phyloP scores from a whole-genome alignment of 2,888 invertebrate genomes.

The Pyrocoelia pectoralis region DNA sequence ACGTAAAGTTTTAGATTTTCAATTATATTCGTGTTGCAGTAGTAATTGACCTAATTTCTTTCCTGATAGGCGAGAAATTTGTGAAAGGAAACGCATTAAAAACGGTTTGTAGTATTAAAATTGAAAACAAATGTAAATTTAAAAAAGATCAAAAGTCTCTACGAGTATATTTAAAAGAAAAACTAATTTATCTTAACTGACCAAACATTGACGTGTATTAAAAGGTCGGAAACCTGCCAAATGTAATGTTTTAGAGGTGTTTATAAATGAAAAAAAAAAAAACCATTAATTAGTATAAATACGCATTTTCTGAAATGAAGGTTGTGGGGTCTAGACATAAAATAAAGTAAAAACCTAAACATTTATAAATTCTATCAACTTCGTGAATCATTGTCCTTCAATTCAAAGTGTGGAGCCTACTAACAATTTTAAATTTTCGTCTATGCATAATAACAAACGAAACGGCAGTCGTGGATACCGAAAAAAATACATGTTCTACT shows the following conservation, averaged over 20 bases:
- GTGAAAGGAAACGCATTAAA: no score
- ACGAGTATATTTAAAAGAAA: not conserved
- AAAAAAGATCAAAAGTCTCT: not conserved
- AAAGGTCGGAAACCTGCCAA: constrained; percentile 1
- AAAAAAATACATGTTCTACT: constrained; percentile 14
- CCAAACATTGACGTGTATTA: constrained; percentile 1
- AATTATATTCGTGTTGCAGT: no score
- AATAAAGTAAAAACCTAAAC: not conserved
- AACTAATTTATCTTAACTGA: not conserved
- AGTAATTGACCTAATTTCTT: no score
- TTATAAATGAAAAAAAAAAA: not conserved
- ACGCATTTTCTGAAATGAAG: not conserved
- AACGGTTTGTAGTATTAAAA: no score
- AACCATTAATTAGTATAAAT: not conserved
- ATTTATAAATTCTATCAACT: not conserved
- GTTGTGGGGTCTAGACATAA: not conserved
- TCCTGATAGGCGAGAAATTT: no score
- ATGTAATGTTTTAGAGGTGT: not conserved
- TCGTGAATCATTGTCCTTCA: not conserved
- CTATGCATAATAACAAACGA: not conserved
- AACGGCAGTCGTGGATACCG: no score
- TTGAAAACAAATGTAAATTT: no score
- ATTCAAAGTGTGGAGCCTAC: not conserved
- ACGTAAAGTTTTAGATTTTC: no score
- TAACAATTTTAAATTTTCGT: not conserved